Evolutionary conservation across 2,797 vertebrate genomes (phyloP).

Genomic region (Chelidonichthys spinosus): DNA sequence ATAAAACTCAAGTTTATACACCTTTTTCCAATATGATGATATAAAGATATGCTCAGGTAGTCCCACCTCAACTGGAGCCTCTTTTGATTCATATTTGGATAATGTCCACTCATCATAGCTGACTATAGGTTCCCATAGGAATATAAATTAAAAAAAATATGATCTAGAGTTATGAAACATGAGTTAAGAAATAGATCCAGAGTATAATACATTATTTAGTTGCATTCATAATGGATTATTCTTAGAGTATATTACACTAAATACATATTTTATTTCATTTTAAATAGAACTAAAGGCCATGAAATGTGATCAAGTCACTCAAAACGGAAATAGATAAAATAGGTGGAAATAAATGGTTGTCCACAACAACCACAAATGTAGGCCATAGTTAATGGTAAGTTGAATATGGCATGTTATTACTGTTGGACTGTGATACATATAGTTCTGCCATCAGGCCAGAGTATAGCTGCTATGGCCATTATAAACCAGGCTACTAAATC

Average conservation of each 20-base stretch:
- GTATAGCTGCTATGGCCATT: neutral
- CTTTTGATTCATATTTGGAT: neutral
- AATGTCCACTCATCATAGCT: neutral
- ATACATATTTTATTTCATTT: neutral
- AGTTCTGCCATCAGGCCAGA: neutral
- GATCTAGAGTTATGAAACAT: neutral
- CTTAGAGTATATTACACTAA: neutral
- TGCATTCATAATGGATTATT: neutral
- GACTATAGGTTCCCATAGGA: neutral
- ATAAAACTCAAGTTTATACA: constrained; percentile 27
- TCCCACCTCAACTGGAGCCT: neutral
- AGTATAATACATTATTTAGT: neutral
- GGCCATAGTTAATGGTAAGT: neutral
- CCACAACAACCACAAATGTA: neutral
- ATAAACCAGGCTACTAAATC: neutral
- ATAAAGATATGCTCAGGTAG: neutral
- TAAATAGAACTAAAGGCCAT: neutral
- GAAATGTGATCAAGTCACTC: neutral
- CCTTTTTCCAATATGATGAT: neutral
- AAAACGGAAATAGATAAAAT: neutral
- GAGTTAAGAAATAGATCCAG: fast-evolving
- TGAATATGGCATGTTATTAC: neutral
- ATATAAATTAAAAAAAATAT: neutral
- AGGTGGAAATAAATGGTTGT: neutral
- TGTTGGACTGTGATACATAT: neutral